A percentile compares a stretch with the other conserved stretches of the same genome.
These are phyloP conservation scores for Ceuthmochares aereus DNA, from an alignment of 2,113 vertebrate genomes.

Conservation along the genomic window DNA sequence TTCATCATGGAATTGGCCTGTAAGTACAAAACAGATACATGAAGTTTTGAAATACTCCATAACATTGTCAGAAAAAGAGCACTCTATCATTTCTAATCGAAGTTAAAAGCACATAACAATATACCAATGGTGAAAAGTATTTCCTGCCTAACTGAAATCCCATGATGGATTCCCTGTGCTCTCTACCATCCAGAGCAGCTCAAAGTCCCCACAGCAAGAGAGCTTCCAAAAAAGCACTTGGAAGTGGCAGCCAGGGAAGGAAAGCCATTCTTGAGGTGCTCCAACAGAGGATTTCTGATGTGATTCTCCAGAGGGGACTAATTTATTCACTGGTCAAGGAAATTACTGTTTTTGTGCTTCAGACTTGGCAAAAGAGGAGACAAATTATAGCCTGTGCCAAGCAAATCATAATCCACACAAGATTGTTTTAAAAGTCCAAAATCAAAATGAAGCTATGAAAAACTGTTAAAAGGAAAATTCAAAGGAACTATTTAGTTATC, in stretches of 20 bases:
- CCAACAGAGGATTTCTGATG: neutral
- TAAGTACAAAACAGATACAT: constrained; percentile 3
- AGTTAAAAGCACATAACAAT: neutral
- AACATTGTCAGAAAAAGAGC: neutral
- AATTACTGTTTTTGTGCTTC: neutral
- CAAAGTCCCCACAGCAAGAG: neutral
- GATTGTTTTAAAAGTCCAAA: neutral
- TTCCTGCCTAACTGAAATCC: neutral
- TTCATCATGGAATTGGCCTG: constrained; percentile 42
- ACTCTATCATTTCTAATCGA: neutral
- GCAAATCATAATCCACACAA: neutral
- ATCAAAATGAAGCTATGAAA: neutral
- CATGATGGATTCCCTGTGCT: neutral
- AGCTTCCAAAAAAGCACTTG: neutral
- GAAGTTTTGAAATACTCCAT: neutral
- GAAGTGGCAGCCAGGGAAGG: neutral
- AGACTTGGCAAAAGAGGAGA: neutral
- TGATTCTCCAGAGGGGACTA: neutral
- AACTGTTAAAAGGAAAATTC: neutral
- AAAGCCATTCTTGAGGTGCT: neutral
- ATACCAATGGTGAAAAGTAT: neutral
- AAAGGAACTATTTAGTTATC: neutral
- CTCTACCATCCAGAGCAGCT: neutral
- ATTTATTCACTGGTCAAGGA: neutral
- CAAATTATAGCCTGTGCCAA: neutral